Evolutionary conservation across 1,140 invertebrate genomes (phyloP), one percentile per base, ranked within the genome.

Genomic region (Thalassaphorura encarpata): DNA sequence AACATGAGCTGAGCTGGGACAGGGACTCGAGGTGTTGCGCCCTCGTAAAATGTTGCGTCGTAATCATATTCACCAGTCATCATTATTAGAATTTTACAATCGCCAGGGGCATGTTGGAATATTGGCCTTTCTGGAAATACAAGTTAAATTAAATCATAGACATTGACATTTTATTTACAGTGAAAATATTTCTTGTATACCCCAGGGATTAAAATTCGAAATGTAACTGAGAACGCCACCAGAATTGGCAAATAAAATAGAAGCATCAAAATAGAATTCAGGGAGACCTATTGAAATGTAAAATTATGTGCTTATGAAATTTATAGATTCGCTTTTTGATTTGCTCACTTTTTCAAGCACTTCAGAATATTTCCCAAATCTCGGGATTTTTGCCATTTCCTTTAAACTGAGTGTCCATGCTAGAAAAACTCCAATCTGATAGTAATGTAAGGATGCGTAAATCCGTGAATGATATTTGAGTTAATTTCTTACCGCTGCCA

Each of bases 31-130:
- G n/a, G n/a, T n/a, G n/a, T n/a, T n/a, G n/a, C 54, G 8, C 53
- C 58, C 16, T 47, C 53, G 36, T 60, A 60, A 31, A 60, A 60
- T 3, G 53, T 45, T 24, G 53, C 58, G 23, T 60, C 58, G 40
- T 54, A 60, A 18, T 60, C 58, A 15, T 54, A 23, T 24, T 60
- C 58, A 13, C 58, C 58, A 24, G 58, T 60, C 58, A 60, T 60
- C 58, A 60, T 55, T 11, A 60, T 55, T 6, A 60, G 31, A 0
- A 60, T 53, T 60, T 60, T 16, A 60, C 47, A 21, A 60, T 52
- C 0, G 43, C 58, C 19, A 60, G 52, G 16, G 54, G 16, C 2
- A 60, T 13, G 29, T 52, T 55, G 11, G 40, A 47, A 29, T 52
- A 60, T 40, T 60, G 58, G 31, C 58, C 58, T 55, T 60, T 60